These are phyloP conservation scores for Chromis chromis DNA, from an alignment of 2,797 vertebrate species.

Conservation along the genomic window DNA sequence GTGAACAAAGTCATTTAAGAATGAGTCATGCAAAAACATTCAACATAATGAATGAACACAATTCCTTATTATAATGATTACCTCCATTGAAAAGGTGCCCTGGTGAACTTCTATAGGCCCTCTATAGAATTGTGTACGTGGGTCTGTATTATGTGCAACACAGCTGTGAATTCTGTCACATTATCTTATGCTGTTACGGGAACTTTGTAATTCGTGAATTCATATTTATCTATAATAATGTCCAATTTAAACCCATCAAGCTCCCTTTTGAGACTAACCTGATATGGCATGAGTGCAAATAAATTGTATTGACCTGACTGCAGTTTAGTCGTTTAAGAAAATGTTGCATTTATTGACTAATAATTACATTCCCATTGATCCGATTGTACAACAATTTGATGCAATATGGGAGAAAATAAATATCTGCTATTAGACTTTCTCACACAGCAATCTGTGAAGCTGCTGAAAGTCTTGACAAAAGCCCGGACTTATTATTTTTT, in stretches of 20 bases:
- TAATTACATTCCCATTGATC: constrained; percentile 28
- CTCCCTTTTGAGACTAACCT: neutral
- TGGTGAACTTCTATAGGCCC: neutral
- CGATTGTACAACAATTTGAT: constrained; percentile 11
- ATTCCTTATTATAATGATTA: neutral
- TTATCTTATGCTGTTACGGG: neutral
- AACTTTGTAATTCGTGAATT: constrained; percentile 7
- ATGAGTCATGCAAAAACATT: neutral
- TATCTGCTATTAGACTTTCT: constrained; percentile 7
- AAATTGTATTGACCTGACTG: constrained; percentile 5
- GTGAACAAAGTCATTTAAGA: neutral
- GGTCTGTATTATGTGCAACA: neutral
- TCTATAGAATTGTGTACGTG: too few species aligned
- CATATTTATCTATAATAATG: neutral
- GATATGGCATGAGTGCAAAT: neutral
- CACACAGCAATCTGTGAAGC: constrained; percentile 4
- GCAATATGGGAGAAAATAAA: constrained; percentile 24
- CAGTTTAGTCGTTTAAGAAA: constrained; percentile 30
- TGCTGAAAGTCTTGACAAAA: constrained; percentile 13
- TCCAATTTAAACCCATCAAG: neutral
- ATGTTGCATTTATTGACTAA: constrained; percentile 26
- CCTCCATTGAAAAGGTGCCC: neutral
- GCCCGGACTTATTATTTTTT: neutral
- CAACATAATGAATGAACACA: neutral
- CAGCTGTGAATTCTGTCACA: neutral